phyloP scores from a whole-genome alignment of 2,888 invertebrate genomes.

The Melieria crassipennis region DNA sequence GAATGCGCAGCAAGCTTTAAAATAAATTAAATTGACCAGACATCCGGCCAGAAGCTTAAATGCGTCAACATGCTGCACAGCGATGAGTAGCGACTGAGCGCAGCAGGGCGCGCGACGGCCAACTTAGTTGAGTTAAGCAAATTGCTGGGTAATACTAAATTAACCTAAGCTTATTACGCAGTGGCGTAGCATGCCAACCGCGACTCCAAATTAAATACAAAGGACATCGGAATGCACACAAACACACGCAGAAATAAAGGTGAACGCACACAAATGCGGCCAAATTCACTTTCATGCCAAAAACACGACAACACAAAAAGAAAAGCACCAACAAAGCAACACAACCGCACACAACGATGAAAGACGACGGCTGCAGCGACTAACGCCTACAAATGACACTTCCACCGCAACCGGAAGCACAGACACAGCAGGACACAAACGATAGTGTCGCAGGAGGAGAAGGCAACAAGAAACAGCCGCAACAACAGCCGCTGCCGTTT shows the following conservation, averaged over 20 bases:
- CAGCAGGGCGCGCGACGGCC: not conserved
- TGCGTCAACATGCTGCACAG: not conserved
- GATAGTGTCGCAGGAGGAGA: too few species aligned
- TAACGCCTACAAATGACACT: slow-evolving; percentile 34
- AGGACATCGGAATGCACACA: slow-evolving; percentile 2
- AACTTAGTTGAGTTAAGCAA: slow-evolving; percentile 38
- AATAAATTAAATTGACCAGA: slow-evolving; percentile 24
- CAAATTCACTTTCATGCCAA: slow-evolving; percentile 29
- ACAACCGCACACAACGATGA: slow-evolving; percentile 10
- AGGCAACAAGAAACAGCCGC: not conserved
- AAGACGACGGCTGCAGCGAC: not conserved
- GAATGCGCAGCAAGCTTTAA: slow-evolving; percentile 14
- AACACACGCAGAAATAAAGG: slow-evolving; percentile 9
- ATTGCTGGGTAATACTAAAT: slow-evolving; percentile 44
- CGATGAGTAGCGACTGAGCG: not conserved
- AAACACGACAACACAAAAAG: slow-evolving; percentile 8
- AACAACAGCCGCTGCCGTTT: not conserved
- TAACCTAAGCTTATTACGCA: slow-evolving; percentile 38
- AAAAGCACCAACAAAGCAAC: slow-evolving; percentile 22
- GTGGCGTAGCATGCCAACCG: slow-evolving; percentile 12
- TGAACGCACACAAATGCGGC: not conserved
- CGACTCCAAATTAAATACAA: slow-evolving; percentile 22
- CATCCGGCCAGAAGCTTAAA: not conserved
- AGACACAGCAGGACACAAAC: too few species aligned
- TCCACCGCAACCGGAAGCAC: not conserved